Base-by-base conservation (phyloP, 2,797 vertebrate species). In the Gallinago nigripennis region DNA sequence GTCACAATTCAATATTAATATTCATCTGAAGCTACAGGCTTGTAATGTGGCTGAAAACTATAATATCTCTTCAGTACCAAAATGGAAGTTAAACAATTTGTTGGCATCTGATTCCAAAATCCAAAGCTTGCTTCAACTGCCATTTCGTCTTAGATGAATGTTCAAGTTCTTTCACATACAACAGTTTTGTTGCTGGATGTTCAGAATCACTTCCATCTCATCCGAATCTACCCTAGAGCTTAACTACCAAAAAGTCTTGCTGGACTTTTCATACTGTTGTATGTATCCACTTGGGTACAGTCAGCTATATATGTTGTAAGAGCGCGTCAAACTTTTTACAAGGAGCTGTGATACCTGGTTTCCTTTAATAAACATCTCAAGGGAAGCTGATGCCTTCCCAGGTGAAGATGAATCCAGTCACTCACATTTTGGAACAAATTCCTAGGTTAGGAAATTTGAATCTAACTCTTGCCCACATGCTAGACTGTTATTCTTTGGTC, bases 291-390 rank as follows among this genome's bases (percentile, higher is more conserved):
- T 41, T 54, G 64, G 46, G 25, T 23, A 66, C 54, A 12, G 0
- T 39, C 50, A 53, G 35, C 31, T 70, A 6, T 9, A 0, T 33
- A 0, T 2, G 8, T n/a, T 71, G 17, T 35, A 8, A 25, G 50
- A 50, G 31, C 6, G 15, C 46, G 12, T 75, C 12, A 37, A 41
- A 23, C 11, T 75, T 31, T 20, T 30, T 17, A 8, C 8, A 4
- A 35, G 64, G 51, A 57, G 6, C 41, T 78, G 69, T 21, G 28
- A 16, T 10, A 61, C 4, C 27, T 60, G 27, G 11, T 61, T 82
- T 82, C 37, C 19, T 54, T 77, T 69, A 41, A 8, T 37, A 66
- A 65, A 33, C 50, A 72, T 65, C 28, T 1, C 3, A 53, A 82
- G 27, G 17, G 33, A 73, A 41, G 51, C 25, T 54, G 28, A 57